Evolutionary conservation across 2,888 invertebrate species (phyloP).

Genomic region (Mongoloraphidia duomilia): DNA sequence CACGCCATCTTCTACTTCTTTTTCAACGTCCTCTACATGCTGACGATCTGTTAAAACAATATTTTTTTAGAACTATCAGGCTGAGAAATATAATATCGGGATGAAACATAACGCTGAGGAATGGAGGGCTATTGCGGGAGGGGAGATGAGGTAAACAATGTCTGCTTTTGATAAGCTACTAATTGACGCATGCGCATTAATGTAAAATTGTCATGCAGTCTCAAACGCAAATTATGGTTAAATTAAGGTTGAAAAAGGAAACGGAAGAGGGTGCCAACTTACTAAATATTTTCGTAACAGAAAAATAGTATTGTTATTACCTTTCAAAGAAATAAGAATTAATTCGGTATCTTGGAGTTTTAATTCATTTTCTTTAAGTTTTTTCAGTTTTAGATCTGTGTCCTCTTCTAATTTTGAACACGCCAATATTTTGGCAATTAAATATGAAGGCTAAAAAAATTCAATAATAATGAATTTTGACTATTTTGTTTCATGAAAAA

Average conservation of each 20-base stretch:
- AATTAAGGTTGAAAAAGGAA: no score
- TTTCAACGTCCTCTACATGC: constrained; percentile 74
- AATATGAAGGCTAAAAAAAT: constrained; percentile 45
- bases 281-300: no score
- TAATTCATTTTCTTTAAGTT: constrained; percentile 51
- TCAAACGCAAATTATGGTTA: no score
- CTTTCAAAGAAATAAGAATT: constrained; percentile 67
- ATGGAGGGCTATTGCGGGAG: no score
- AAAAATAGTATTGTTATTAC: constrained; percentile 26
- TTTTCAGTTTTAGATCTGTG: constrained; percentile 54
- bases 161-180: no score
- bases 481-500: background rate
- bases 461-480: constrained; percentile 2
- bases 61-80: background rate
- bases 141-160: no score
- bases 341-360: constrained; percentile 59
- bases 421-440: constrained; percentile 61
- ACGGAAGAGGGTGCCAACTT: no score
- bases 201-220: no score
- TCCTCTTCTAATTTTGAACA: constrained; percentile 59
- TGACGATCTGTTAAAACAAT: constrained; percentile 48
- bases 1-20: constrained; percentile 72
- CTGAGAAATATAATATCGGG: background rate
- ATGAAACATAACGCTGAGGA: no score
- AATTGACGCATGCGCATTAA: no score